Conservation (phyloP, 2,797 vertebrate genomes). For the Enteromius viviparus region DNA sequence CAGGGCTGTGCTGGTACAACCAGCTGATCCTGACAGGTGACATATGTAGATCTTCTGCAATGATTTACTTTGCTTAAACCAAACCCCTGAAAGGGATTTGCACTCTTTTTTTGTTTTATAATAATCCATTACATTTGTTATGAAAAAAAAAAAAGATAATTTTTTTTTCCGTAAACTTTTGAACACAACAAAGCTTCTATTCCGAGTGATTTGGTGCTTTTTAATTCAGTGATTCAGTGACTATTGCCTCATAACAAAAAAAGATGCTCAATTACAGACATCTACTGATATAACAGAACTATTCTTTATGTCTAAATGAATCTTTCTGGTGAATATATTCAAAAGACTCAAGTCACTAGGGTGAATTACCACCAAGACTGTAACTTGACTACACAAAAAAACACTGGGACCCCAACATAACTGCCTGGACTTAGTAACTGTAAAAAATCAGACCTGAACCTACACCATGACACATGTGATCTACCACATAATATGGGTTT, state of each 20-base stretch:
- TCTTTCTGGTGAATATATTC: background rate
- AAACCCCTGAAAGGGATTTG: background rate
- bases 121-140: background rate
- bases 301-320: background rate
- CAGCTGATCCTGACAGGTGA: too few relatives aligned
- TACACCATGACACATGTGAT: slow-evolving; percentile 8
- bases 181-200: background rate
- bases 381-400: background rate
- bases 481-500: slow-evolving; percentile 17
- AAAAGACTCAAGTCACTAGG: background rate
- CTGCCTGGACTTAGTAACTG: background rate
- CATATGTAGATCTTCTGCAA: background rate
- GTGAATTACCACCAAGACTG: background rate
- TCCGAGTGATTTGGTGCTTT: background rate
- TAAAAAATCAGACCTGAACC: background rate
- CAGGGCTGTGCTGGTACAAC: too few relatives aligned
- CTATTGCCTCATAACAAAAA: background rate
- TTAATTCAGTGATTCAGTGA: slow-evolving; percentile 1
- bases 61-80: background rate
- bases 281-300: background rate
- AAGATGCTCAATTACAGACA: background rate
- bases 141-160: background rate
- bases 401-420: background rate
- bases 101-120: background rate
- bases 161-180: background rate